Percentiles rank a stretch among this genome's conserved stretches.
These are phyloP conservation scores for Xanthorhoe spadicearia DNA, from an alignment of 2,888 invertebrate genomes.

Conservation along the genomic window DNA sequence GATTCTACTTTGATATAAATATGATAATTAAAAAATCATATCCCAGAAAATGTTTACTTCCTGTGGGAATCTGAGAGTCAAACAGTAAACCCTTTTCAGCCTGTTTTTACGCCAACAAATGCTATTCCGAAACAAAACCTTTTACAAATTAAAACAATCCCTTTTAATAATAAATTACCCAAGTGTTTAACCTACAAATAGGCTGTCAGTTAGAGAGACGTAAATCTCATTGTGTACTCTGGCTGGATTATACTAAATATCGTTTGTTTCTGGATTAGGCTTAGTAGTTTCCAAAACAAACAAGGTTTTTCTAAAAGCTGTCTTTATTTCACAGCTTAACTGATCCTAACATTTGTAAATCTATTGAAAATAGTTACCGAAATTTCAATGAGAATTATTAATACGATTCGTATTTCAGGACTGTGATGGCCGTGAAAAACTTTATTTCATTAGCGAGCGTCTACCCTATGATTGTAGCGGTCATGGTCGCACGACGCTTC, in stretches of 20 bases:
- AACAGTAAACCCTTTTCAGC: background rate
- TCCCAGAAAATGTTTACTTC: background rate
- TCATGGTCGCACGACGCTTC: conserved; percentile 73
- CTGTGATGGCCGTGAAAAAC: conserved; percentile 70
- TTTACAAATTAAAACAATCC: conserved; percentile 45
- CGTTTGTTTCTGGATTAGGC: conserved; percentile 26
- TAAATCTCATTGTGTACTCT: conserved; percentile 54
- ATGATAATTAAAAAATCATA: too few relatives aligned
- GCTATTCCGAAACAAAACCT: conserved; percentile 11
- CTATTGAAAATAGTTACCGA: background rate
- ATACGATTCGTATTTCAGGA: conserved; percentile 53
- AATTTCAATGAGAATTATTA: conserved; percentile 18
- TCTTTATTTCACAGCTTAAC: background rate
- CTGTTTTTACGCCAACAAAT: background rate
- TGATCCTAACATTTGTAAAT: background rate
- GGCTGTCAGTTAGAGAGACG: conserved; percentile 53
- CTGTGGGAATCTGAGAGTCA: background rate
- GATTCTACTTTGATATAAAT: too few relatives aligned
- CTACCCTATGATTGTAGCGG: conserved; percentile 67
- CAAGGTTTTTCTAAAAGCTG: too few relatives aligned
- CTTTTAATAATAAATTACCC: conserved; percentile 47
- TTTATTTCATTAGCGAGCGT: conserved; percentile 66
- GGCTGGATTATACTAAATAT: conserved; percentile 46
- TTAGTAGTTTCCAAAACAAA: too few relatives aligned
- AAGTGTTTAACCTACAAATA: conserved; percentile 47